Conservation (phyloP, 2,113 vertebrate genomes). For the Cyphomyrus plagiostoma region DNA sequence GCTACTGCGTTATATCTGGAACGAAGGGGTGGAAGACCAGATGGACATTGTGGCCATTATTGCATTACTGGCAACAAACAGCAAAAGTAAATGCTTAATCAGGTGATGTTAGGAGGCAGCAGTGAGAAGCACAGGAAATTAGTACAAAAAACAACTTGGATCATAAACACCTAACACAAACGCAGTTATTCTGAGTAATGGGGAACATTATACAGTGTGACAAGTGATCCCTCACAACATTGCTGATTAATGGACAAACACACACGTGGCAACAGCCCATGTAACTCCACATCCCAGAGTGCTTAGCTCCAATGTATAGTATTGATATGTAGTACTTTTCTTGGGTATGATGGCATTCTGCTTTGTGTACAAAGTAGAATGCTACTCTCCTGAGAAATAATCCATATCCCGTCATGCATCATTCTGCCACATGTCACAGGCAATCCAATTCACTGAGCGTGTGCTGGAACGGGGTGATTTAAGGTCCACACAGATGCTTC, state of each 20-base stretch:
- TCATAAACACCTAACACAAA: not conserved
- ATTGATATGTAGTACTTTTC: not conserved
- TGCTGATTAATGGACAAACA: not conserved
- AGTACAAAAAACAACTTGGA: not conserved
- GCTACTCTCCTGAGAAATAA: not conserved
- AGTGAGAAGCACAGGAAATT: not conserved
- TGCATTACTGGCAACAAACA: not conserved
- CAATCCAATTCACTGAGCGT: not conserved
- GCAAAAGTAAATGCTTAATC: not conserved
- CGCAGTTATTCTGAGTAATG: not conserved
- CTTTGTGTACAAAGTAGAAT: not conserved
- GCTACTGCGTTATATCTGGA: not conserved
- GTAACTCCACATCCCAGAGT: not conserved
- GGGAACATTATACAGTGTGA: not conserved
- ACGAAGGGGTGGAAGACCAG: not conserved
- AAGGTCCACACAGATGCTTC: not conserved
- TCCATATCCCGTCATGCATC: not conserved
- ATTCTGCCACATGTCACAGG: not conserved
- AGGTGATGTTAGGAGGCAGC: not conserved
- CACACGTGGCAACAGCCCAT: not conserved
- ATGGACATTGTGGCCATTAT: not conserved
- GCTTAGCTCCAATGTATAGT: not conserved
- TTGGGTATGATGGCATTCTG: not conserved
- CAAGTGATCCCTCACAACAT: not conserved
- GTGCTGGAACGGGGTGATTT: not conserved